phyloP scores from a whole-genome alignment of 2,113 vertebrate species.

The Chaetodon auriga region DNA sequence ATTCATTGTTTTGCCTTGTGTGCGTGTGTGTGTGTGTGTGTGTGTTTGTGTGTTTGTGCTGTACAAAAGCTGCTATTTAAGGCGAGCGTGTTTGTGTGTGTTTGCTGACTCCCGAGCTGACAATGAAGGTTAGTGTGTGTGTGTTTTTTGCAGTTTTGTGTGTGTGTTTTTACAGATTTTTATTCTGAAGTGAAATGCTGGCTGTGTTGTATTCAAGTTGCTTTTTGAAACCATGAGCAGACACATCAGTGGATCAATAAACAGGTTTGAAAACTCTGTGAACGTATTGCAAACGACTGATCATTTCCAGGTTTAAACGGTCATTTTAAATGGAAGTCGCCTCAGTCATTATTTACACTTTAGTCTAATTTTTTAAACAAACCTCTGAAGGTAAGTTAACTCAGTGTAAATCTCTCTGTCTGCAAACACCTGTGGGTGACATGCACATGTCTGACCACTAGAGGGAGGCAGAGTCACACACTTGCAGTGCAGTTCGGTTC shows the following conservation, averaged over 20 bases:
- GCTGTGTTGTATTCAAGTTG: constrained; percentile 37
- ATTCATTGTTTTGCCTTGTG: not conserved
- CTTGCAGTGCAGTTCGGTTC: not conserved
- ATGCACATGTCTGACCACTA: not conserved
- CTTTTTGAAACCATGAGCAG: constrained; percentile 37
- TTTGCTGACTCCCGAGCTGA: not conserved
- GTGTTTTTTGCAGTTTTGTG: constrained; percentile 24
- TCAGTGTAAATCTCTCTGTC: not conserved
- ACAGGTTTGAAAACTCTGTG: constrained; percentile 13
- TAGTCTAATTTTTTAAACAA: too few species aligned
- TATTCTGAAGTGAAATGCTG: constrained; percentile 38
- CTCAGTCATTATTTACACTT: too few species aligned
- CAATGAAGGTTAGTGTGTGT: not conserved
- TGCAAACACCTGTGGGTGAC: not conserved
- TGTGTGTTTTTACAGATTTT: constrained; percentile 57
- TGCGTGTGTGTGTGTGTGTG: not conserved
- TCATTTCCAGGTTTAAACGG: not conserved
- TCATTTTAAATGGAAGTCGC: not conserved
- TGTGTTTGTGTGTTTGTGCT: constrained; percentile 6
- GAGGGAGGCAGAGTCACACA: constrained; percentile 5
- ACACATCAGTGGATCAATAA: constrained; percentile 48
- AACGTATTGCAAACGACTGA: not conserved
- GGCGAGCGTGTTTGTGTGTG: constrained; percentile 9
- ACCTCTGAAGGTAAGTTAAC: too few species aligned
- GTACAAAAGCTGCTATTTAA: constrained; percentile 57